Evolutionary conservation across 2,888 invertebrate genomes (phyloP), one percentile per base, ranked within the genome.

Genomic region (Trachelus tabidus): DNA sequence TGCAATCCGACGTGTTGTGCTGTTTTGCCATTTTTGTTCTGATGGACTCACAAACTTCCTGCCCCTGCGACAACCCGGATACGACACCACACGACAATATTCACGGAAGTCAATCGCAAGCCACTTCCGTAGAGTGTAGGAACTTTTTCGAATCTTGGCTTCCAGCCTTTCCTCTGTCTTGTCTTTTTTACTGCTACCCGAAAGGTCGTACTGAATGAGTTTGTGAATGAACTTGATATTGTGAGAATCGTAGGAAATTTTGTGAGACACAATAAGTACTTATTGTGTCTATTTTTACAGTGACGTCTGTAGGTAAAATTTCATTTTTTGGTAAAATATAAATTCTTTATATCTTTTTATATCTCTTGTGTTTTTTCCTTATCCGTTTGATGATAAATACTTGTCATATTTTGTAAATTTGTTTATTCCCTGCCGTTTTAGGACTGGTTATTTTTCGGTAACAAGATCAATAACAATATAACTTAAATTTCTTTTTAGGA

Each of bases 21-120:
- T 33, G 33, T 33, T 71, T 31, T 23, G 15, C 34, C 34, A 71
- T 30, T 33, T 34, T 71, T 31, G 3, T 23, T 56, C 56, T 56
- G 56, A 56, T 56, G 56, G 23, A 56, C 56, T 56, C 56, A 56
- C 34, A 87, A 79, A 68, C 73, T 73, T 40, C 86, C 56, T 86
- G 73, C 86, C 84, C 6, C 37, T 71, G n/a, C 82, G 73, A 73
- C 76, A 81, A 73, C 76, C 77, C 1, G 74, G n/a, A 56, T 23
- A 9, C 56, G 56, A 56, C 23, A 56, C 2, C 2, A 56, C 23
- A 56, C 56, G 2, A 15, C 23, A 56, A 56, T 56, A 56, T 56
- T 56, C 56, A 56, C 56, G 56, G 56, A 56, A 56, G 56, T 9
- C 40, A 56, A 9, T 56, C 23, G 15, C 56, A 56, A 23, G 23